Evolutionary conservation across 2,113 vertebrate genomes (phyloP), one percentile per base, ranked within the genome.

Genomic region (Gila orcuttii): DNA sequence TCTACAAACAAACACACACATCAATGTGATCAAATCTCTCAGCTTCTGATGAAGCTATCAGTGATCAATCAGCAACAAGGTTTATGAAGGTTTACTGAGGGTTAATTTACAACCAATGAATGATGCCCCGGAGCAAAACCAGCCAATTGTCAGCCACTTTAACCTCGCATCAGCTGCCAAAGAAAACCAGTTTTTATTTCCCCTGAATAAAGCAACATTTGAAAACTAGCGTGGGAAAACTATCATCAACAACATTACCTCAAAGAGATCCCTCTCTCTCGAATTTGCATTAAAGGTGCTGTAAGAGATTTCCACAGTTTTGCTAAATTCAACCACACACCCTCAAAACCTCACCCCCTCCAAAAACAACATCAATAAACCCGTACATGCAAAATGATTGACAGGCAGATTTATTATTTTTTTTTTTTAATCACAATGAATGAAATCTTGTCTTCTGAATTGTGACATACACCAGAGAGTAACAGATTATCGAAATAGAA

Each of bases 181-280:
- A 17, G 23, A 82, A 31, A 82, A 83, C 68, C 50, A 42, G 68
- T 71, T 83, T 83, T 71, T 7, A 82, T 50, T 50, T 55, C 0
- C 64, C 19, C 28, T 66, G 21, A 52, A 82, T 25, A 68, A 82
- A 50, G 52, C 62, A 78, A 71, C 62, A 69, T 60, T 85, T 59
- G 47, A 57, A 57, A 57, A 23, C 42, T 21, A 86, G 50, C 23
- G 50, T 80, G 64, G 69, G 79, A 73, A 59, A 81, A 60, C 8
- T 1, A 60, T 36, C 19, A 12, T 59, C 21, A 62, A 13, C 39
- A 75, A 45, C 77, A n/a, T 23, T 33, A 21, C 9, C 52, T 79
- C 77, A 42, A 62, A 60, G 21, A 60, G 19, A 1, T 39, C 9
- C 13, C 21, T 25, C 33, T n/a, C n/a, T 10, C 74, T 55, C 13